These are phyloP conservation scores for Salvelinus sp. DNA, from an alignment of 2,113 vertebrate genomes.

Conservation along the genomic window DNA sequence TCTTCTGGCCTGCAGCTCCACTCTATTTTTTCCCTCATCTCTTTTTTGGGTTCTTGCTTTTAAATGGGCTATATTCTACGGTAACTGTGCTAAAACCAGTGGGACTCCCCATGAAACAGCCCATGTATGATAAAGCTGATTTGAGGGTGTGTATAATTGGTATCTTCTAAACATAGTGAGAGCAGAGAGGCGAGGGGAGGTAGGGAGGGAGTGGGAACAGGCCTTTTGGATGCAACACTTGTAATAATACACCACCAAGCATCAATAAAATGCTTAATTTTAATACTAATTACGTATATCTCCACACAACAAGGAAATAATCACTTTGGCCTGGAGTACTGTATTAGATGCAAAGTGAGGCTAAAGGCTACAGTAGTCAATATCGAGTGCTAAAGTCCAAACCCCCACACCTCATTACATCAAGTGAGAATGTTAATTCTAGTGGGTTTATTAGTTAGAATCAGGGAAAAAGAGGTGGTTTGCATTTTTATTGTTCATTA, in stretches of 20 bases:
- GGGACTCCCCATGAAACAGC: constrained; percentile 58
- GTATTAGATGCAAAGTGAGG: constrained; percentile 80
- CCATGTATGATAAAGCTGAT: constrained; percentile 55
- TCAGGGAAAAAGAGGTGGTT: constrained; percentile 68
- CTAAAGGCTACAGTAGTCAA: constrained; percentile 79
- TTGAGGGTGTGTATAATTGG: constrained; percentile 66
- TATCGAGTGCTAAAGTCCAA: constrained; percentile 74
- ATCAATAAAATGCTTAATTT: constrained; percentile 77
- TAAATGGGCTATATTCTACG: constrained; percentile 64
- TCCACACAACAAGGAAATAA: constrained; percentile 76
- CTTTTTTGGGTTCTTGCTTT: constrained; percentile 68
- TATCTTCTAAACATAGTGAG: constrained; percentile 48
- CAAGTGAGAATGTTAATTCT: constrained; percentile 83
- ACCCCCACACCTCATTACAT: constrained; percentile 73
- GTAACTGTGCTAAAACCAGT: constrained; percentile 61
- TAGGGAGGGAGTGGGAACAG: constrained; percentile 17
- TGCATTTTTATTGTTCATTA: constrained; percentile 78
- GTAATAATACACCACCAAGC: constrained; percentile 71
- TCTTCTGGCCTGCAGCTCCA: constrained; percentile 73
- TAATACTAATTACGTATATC: constrained; percentile 82
- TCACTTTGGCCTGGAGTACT: constrained; percentile 77
- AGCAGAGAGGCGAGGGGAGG: not conserved
- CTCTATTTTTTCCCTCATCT: constrained; percentile 26
- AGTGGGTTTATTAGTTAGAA: constrained; percentile 82
- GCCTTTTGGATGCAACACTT: constrained; percentile 62